phyloP scores from a whole-genome alignment of 2,888 invertebrate species.

The Amphipoea lucens region DNA sequence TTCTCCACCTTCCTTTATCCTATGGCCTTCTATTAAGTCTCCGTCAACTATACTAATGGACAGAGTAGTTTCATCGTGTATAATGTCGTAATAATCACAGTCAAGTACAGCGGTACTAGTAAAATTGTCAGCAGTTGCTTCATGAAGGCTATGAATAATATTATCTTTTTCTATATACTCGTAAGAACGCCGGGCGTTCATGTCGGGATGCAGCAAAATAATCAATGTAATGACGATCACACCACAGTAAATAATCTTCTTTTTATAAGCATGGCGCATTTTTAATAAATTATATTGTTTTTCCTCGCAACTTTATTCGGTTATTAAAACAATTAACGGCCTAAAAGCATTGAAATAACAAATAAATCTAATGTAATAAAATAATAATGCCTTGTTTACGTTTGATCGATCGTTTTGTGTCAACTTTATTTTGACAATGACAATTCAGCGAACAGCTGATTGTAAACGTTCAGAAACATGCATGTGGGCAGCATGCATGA shows the following conservation, averaged over 20 bases:
- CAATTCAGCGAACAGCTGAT: slow-evolving; percentile 38
- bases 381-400: slow-evolving; percentile 56
- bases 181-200: slow-evolving; percentile 79
- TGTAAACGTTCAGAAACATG: slow-evolving; percentile 34
- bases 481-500: neutral
- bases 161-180: slow-evolving; percentile 85
- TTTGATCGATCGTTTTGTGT: slow-evolving; percentile 57
- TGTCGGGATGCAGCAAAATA: slow-evolving; percentile 80
- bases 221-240: slow-evolving; percentile 74
- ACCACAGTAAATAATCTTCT: slow-evolving; percentile 76
- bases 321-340: slow-evolving; percentile 38
- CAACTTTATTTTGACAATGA: slow-evolving; percentile 23
- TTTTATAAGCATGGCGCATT: slow-evolving; percentile 80
- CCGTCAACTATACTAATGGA: slow-evolving; percentile 79
- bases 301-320: neutral
- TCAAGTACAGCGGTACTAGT: slow-evolving; percentile 79
- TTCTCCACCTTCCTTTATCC: slow-evolving; percentile 85
- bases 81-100: slow-evolving; percentile 82
- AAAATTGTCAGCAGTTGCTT: slow-evolving; percentile 84
- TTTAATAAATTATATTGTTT: slow-evolving; percentile 49
- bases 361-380: slow-evolving; percentile 35
- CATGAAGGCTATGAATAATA: slow-evolving; percentile 83
- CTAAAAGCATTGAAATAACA: slow-evolving; percentile 49
- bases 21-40: slow-evolving; percentile 81
- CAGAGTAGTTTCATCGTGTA: slow-evolving; percentile 80